Evolutionary conservation across 2,888 invertebrate species (phyloP).

Genomic region (Thera obeliscata): DNA sequence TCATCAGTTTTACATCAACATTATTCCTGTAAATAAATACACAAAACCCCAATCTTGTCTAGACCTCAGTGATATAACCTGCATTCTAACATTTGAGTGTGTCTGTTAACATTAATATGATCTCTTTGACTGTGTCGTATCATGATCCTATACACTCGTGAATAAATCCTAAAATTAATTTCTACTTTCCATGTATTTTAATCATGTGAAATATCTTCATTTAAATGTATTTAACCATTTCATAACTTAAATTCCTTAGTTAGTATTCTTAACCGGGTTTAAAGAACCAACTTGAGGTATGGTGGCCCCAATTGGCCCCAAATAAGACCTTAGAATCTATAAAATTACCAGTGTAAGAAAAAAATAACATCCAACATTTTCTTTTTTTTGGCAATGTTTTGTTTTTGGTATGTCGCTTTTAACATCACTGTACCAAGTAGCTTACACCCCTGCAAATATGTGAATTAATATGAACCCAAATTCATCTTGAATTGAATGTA

Average conservation of each 20-base stretch:
- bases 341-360: background rate
- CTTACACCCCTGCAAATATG: slow-evolving; percentile 9
- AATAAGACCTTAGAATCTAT: background rate
- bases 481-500: slow-evolving; percentile 50
- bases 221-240: slow-evolving; percentile 1
- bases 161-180: slow-evolving; percentile 20
- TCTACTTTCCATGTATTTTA: background rate
- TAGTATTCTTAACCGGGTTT: background rate
- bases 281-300: background rate
- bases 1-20: background rate
- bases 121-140: slow-evolving; percentile 18
- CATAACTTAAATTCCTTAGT: background rate
- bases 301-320: slow-evolving; percentile 2
- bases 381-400: background rate
- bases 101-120: slow-evolving; percentile 21
- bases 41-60: background rate
- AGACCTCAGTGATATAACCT: background rate
- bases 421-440: slow-evolving; percentile 11
- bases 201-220: slow-evolving; percentile 1
- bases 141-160: slow-evolving; percentile 16
- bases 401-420: slow-evolving; percentile 24
- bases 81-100: slow-evolving; percentile 14
- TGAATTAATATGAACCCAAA: slow-evolving; percentile 13
- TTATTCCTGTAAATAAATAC: background rate
- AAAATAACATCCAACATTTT: background rate